Base-by-base conservation (phyloP, 2,888 invertebrate species). In the Thymelicus lineola region DNA sequence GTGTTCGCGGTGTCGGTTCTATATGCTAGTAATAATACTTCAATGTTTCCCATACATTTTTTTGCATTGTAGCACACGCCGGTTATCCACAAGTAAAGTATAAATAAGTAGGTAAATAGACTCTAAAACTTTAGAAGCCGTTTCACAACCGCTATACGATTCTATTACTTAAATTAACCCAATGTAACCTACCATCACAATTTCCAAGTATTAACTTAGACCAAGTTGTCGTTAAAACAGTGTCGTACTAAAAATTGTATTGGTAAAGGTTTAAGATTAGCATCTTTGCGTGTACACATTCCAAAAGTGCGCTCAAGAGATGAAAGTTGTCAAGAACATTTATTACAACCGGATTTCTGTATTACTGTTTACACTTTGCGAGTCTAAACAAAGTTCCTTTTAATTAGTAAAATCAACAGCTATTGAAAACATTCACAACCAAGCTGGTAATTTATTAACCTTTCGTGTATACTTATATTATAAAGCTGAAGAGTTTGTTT, bases 241-340 rank as follows among this genome's bases (percentile, higher is more conserved):
- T 28, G 28, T 28, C 28, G 15, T 48, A 69, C 20, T 38, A 38
- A 38, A 60, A 48, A 38, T 36, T 58, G 36, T 38, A 55, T 61
- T 61, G 73, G 72, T 72, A 73, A 74, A 75, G 72, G 73, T 75
- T 71, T 61, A 66, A 60, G 66, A 67, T 60, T 67, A 60, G 48
- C 60, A 53, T 60, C 59, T 53, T 48, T 60, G 53, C 63, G 53
- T 50, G 38, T 42, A 42, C 7, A 53, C 45, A 55, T 46, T 69
- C 62, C 75, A 73, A 80, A 82, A 87, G 82, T 84, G 83, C 75
- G 83, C 82, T 86, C 84, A 76, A 74, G 76, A 70, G 79, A 89
- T 80, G 91, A 91, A 91, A 91, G 91, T 90, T 89, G 86, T 85
- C 82, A 80, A 83, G 79, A 83, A 80, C 82, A 86, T 84, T 84